Evolutionary conservation across 2,888 invertebrate genomes (phyloP).

Genomic region (Pyrgus malvae): DNA sequence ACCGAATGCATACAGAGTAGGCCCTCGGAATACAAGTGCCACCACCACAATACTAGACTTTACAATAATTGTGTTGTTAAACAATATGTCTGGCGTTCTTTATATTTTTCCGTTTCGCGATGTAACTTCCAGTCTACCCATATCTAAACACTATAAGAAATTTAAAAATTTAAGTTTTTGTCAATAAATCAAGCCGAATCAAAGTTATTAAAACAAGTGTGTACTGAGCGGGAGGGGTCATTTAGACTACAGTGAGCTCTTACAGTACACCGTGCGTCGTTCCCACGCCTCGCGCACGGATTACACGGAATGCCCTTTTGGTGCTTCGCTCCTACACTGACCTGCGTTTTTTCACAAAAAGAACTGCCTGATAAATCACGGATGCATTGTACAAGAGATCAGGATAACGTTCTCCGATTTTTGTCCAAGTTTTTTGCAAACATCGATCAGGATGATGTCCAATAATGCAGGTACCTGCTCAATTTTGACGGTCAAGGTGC

Average conservation of each 20-base stretch:
- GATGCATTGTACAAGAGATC: constrained; percentile 67
- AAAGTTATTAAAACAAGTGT: too few relatives aligned
- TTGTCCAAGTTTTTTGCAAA: constrained; percentile 57
- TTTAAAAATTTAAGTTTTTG: too few relatives aligned
- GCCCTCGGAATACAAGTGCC: too few relatives aligned
- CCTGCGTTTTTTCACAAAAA: constrained; percentile 76
- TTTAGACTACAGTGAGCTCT: constrained; percentile 4
- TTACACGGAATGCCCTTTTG: constrained; percentile 79
- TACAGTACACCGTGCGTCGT: constrained; percentile 41
- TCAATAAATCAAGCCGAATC: too few relatives aligned
- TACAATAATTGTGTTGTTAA: too few relatives aligned
- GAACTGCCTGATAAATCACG: constrained; percentile 74
- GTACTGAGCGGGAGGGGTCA: background rate
- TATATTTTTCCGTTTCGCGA: too few relatives aligned
- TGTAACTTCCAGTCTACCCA: too few relatives aligned
- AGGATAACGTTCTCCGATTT: constrained; percentile 64
- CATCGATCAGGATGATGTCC: constrained; percentile 64
- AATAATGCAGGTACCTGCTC: constrained; percentile 72
- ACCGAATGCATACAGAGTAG: too few relatives aligned
- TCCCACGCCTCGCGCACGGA: constrained; percentile 72
- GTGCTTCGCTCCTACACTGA: constrained; percentile 74
- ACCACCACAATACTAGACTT: too few relatives aligned
- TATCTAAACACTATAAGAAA: too few relatives aligned
- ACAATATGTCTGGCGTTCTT: too few relatives aligned
- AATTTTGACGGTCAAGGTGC: constrained; percentile 76